phyloP scores from a whole-genome alignment of 1,140 invertebrate species.

The Periplaneta americana region DNA sequence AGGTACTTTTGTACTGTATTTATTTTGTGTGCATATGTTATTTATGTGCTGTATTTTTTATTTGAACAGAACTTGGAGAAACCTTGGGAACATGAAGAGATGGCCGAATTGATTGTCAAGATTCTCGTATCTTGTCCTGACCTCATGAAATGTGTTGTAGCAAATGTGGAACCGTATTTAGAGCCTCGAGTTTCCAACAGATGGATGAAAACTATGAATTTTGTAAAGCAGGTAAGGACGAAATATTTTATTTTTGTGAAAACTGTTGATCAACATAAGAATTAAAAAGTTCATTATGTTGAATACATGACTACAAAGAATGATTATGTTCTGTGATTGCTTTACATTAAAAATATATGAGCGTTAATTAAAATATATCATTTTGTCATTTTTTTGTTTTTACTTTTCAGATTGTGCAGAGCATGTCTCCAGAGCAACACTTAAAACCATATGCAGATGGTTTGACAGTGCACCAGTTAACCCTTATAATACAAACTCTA shows the following conservation, averaged over 20 bases:
- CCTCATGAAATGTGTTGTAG: constrained; percentile 56
- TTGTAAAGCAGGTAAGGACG: constrained; percentile 44
- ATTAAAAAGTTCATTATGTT: too few species aligned
- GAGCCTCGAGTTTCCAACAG: constrained; percentile 49
- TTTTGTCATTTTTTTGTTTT: too few species aligned
- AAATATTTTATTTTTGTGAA: too few species aligned
- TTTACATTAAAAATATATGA: too few species aligned
- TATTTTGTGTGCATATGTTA: too few species aligned
- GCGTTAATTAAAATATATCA: too few species aligned
- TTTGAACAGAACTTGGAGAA: constrained; percentile 43
- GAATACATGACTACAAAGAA: too few species aligned
- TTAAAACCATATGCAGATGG: background rate
- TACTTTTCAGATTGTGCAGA: background rate
- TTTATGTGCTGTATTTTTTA: background rate
- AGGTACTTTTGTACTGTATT: too few species aligned
- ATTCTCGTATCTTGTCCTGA: constrained; percentile 66
- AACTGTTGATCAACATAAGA: too few species aligned
- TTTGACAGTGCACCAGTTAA: background rate
- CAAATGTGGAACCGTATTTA: constrained; percentile 48
- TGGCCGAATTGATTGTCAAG: constrained; percentile 55
- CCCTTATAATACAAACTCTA: background rate
- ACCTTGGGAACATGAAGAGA: constrained; percentile 59
- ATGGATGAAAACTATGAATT: constrained; percentile 48
- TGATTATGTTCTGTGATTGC: too few species aligned
- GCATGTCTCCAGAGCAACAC: background rate